These are phyloP conservation scores for Lordiphosa stackelbergi DNA, from an alignment of 1,140 invertebrate species.

Conservation along the genomic window DNA sequence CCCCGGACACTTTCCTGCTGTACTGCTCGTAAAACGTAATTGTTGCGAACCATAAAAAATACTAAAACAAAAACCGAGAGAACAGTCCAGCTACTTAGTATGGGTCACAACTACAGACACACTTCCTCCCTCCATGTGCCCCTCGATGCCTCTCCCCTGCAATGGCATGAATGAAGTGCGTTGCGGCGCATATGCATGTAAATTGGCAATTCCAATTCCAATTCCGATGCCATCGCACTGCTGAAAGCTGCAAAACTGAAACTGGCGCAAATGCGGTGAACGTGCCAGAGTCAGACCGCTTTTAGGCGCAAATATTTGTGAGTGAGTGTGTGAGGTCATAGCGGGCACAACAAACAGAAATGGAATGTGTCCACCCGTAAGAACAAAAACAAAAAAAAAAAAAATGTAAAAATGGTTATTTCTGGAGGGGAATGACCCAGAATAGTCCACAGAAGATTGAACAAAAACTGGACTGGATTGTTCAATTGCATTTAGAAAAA, in stretches of 20 bases:
- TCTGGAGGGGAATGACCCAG: no score
- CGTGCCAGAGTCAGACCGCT: constrained; percentile 41
- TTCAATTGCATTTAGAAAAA: no score
- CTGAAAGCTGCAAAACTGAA: constrained; percentile 20
- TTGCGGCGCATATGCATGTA: constrained; percentile 66
- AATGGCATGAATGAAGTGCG: constrained; percentile 68
- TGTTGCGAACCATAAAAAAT: constrained; percentile 49
- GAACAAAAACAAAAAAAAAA: constrained; percentile 21
- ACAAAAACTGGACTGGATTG: not conserved
- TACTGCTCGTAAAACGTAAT: constrained; percentile 51
- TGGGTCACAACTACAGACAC: constrained; percentile 16
- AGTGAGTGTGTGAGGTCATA: constrained; percentile 6
- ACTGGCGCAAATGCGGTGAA: constrained; percentile 13
- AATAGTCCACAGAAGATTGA: not conserved
- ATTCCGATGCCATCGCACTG: constrained; percentile 44
- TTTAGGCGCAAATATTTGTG: constrained; percentile 65
- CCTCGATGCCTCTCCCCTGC: constrained; percentile 3
- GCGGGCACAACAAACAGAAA: constrained; percentile 17
- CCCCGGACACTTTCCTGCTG: constrained; percentile 10
- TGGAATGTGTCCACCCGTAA: constrained; percentile 27
- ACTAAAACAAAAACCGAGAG: constrained; percentile 21
- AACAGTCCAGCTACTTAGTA: constrained; percentile 48
- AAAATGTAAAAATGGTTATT: not conserved
- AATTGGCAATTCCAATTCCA: constrained; percentile 67
- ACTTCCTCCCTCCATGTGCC: not conserved